Conservation (phyloP, 2,888 invertebrate species). For the Platycheirus albimanus region DNA sequence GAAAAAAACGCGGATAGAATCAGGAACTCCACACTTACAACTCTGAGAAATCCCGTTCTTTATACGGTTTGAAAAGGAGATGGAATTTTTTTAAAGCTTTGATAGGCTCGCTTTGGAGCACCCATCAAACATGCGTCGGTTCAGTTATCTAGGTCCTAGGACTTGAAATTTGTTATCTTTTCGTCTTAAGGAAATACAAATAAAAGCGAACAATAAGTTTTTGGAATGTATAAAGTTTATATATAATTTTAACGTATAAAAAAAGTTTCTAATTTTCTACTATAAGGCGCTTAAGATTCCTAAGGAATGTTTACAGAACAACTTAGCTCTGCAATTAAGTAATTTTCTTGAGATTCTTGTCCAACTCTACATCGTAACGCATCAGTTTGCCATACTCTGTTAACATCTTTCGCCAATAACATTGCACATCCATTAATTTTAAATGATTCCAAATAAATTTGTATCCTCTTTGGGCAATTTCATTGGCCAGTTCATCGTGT, state of each 20-base stretch:
- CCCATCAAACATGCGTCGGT: no score
- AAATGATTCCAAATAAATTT: conserved; percentile 93
- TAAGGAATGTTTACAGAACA: conserved; percentile 14
- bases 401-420: conserved; percentile 93
- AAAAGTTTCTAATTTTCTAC: conserved; percentile 23
- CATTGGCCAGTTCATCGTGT: conserved; percentile 88
- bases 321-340: conserved; percentile 17
- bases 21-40: no score
- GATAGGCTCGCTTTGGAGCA: no score
- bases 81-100: no score
- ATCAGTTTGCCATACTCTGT: conserved; percentile 89
- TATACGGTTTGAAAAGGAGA: no score
- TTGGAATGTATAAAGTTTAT: background rate
- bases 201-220: no score
- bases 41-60: no score
- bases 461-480: conserved; percentile 92
- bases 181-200: no score
- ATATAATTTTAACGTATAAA: conserved; percentile 46
- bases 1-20: no score
- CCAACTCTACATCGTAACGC: conserved; percentile 86
- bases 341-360: conserved; percentile 85
- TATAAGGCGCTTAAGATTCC: conserved; percentile 26
- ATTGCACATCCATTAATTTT: conserved; percentile 90
- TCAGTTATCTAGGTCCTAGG: no score
- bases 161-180: no score